These are phyloP conservation scores for Mergus octosetaceus DNA, from an alignment of 2,797 vertebrate genomes.

Conservation along the genomic window DNA sequence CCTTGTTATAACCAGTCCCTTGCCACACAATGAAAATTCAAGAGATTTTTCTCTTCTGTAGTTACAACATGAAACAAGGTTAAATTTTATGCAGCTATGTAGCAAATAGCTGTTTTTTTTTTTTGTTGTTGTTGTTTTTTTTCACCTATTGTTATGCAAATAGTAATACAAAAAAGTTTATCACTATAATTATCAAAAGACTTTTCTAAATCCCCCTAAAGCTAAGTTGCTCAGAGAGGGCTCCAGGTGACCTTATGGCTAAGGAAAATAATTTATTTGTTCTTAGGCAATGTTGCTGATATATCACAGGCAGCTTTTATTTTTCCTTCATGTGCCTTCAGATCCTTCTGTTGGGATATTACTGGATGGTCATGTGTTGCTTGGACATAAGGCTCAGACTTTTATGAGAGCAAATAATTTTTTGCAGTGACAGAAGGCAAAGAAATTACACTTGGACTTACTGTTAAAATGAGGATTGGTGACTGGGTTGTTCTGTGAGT, in stretches of 20 bases:
- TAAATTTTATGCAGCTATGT: neutral
- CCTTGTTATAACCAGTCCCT: neutral
- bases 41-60: neutral
- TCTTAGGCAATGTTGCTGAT: conserved; percentile 14
- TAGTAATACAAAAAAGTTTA: neutral
- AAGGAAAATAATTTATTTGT: conserved; percentile 7
- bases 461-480: neutral
- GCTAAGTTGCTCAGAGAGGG: conserved; percentile 38
- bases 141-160: neutral
- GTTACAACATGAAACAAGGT: neutral
- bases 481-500: neutral
- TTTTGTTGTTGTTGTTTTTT: too few species aligned
- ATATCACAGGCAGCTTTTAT: neutral
- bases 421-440: neutral
- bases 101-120: neutral
- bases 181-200: neutral
- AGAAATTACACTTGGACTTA: neutral
- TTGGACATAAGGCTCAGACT: neutral
- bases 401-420: neutral
- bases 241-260: conserved; percentile 35
- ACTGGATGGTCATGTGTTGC: neutral
- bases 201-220: conserved; percentile 42
- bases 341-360: neutral
- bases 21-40: neutral
- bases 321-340: neutral